Conservation (phyloP, 2,797 vertebrate species). For the Pyrocephalus nanus region DNA sequence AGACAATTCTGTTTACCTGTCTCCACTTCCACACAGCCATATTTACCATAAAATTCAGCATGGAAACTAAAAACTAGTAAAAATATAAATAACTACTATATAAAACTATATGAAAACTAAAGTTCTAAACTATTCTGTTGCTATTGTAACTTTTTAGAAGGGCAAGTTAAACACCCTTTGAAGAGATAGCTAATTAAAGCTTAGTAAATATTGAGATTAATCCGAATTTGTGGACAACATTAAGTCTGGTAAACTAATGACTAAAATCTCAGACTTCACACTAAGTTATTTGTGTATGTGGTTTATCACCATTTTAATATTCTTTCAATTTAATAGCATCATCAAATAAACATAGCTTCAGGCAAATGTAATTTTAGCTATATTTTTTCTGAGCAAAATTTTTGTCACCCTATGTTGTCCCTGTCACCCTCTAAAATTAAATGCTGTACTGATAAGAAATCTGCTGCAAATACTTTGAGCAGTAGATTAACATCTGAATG, state of each 20-base stretch:
- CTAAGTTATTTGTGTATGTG: conserved; percentile 26
- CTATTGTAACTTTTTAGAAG: not conserved
- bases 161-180: conserved; percentile 2
- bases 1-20: not conserved
- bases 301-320: conserved; percentile 58
- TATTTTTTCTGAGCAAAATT: conserved; percentile 1
- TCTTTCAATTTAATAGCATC: conserved; percentile 55
- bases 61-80: not conserved
- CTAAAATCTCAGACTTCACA: conserved; percentile 25
- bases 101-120: not conserved
- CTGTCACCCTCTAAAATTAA: not conserved
- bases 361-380: not conserved
- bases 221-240: conserved; percentile 44
- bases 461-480: not conserved
- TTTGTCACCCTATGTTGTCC: not conserved
- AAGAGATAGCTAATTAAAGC: conserved; percentile 47
- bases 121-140: not conserved
- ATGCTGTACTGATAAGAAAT: not conserved
- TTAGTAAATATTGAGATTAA: conserved; percentile 28
- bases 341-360: conserved; percentile 3
- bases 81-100: not conserved
- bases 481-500: not conserved
- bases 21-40: not conserved
- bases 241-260: conserved; percentile 24
- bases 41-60: not conserved